Evolutionary conservation across 2,113 vertebrate species (phyloP), one percentile per base, ranked within the genome.

Genomic region (Charina bottae): DNA sequence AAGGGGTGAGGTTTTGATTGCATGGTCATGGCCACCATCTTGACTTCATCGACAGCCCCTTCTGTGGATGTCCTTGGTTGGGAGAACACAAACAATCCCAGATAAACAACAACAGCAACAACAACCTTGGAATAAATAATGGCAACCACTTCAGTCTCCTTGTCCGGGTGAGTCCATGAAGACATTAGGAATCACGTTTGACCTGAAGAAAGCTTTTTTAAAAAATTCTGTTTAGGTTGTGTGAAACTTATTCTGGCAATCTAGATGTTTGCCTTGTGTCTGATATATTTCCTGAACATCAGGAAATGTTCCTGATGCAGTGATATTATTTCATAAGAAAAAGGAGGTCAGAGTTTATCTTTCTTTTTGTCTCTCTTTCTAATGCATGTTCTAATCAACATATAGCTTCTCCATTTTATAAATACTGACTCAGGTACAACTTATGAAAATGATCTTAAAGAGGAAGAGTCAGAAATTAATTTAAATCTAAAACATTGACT

Each of bases 401-500:
- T 84, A 26, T 6, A 84, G 23, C 42, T 49, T 13, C 42, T 84
- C 42, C 1, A 0, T 78, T 78, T 78, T 72, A 53, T 53, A 72
- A 23, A 89, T 15, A 13, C 13, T 19, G 23, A 46, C 28, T 88
- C 37, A 62, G 64, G 60, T 49, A 64, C 26, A 21, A 26, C 46
- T 68, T 68, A 8, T 54, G 60, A n/a, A 72, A 83, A 83, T 42
- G 53, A 33, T 13, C 46, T 28, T 42, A 23, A 46, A 12, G 42
- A 49, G 49, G 28, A 85, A 83, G 42, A 56, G 55, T 23, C 21
- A 49, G 26, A 12, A 12, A 59, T 46, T 37, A 23, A 88, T 4
- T 85, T 49, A 91, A 91, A 86, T 54, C 24, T 33, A 86, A 90
- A 62, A 23, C 54, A 85, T 53, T 59, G 55, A 33, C 37, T 91